Base-by-base conservation (phyloP, 2,797 vertebrate genomes). In the Otolemur crassicaudatus region DNA sequence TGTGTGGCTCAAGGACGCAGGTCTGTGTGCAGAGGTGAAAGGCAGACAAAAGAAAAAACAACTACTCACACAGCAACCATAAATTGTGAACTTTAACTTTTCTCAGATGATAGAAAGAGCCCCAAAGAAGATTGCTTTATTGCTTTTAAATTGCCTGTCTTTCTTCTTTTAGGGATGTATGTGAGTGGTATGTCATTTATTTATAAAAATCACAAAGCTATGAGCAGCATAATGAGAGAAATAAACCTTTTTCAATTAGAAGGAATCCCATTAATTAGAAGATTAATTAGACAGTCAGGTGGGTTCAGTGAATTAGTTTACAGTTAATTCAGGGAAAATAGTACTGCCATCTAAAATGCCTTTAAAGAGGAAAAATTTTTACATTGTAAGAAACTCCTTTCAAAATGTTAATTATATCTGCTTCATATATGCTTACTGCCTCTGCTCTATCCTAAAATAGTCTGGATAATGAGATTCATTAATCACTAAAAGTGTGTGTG, bases 1-100 rank as follows among this genome's bases (percentile, higher is more conserved):
- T 72, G 94, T 75, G 7, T 90, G 60, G 88, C 81, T 97, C 98
- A 98, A 98, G 98, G 98, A 98, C 98, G 93, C 56, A 1, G 23
- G 65, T 87, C 96, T 90, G 70, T 70, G 1, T 69, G 63, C 77
- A 97, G 94, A 98, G 97, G 98, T 97, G 97, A 97, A 95, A 23
- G 96, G n/a, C 58, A 70, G 3, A 0, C 0, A 83, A 92, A 97
- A 96, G 75, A 80, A 93, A 96, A 90, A 63, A 73, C 60, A 40
- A 53, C 87, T 79, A 61, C 3, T 89, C 83, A 70, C 29, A 87
- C 9, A 82, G 37, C 31, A 63, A 90, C 34, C 72, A 58, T 25
- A 75, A 60, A 34, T 56, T 91, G 40, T 73, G 83, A 96, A 90
- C 60, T 92, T 79, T n/a, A 81, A 46, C 91, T 96, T 72, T 86